Evolutionary conservation across 2,113 vertebrate species (phyloP).

Genomic region (Rutilus rutilus): DNA sequence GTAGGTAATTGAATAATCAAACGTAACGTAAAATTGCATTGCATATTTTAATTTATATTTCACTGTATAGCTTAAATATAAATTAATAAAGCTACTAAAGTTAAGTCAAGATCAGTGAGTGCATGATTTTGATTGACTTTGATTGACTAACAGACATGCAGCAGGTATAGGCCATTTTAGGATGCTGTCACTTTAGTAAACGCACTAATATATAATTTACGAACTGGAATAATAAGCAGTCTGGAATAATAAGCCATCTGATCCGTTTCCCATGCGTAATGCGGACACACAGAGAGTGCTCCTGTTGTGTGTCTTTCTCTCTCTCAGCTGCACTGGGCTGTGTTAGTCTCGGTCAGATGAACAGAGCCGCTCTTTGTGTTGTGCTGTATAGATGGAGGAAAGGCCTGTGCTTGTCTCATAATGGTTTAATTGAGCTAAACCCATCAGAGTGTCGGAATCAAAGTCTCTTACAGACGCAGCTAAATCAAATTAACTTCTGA

Average conservation of each 20-base stretch:
- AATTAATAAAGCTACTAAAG: no score
- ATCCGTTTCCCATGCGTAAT: neutral
- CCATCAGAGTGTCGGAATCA: constrained; percentile 1
- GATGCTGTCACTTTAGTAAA: no score
- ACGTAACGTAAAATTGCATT: no score
- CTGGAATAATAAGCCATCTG: neutral
- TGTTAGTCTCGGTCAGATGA: neutral
- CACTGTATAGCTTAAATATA: no score
- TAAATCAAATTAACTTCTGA: constrained; percentile 5
- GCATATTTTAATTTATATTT: no score
- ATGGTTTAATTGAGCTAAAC: constrained; percentile 28
- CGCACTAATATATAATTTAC: no score
- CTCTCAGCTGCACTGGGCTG: neutral
- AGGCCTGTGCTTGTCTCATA: neutral
- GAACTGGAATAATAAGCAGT: neutral
- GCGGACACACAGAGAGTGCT: neutral
- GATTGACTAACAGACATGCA: no score
- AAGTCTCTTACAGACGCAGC: neutral
- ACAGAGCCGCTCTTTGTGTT: constrained; percentile 13
- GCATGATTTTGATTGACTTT: no score
- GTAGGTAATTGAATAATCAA: no score
- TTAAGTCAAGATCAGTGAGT: no score
- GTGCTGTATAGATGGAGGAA: neutral
- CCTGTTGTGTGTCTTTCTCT: constrained; percentile 4
- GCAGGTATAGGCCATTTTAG: no score